Conservation (phyloP, 2,113 vertebrate genomes). For the Mesoclemmys tuberculata region DNA sequence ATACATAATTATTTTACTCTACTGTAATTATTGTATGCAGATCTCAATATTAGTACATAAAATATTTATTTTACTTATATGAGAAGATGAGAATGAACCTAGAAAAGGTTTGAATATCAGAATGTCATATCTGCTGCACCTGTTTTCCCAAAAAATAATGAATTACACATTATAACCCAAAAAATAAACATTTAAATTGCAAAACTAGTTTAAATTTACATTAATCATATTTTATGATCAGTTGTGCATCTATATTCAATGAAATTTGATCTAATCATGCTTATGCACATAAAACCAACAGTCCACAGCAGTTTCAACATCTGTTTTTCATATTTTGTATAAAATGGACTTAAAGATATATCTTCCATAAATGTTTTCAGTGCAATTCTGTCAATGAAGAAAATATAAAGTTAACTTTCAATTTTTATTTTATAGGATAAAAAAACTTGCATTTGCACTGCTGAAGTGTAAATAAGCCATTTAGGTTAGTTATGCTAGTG, state of each 20-base stretch:
- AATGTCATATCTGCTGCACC: conserved; percentile 72
- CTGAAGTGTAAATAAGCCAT: conserved; percentile 57
- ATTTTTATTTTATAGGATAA: conserved; percentile 63
- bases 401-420: conserved; percentile 79
- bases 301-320: conserved; percentile 68
- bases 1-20: conserved; percentile 75
- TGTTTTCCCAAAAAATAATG: conserved; percentile 78
- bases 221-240: conserved; percentile 67
- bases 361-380: conserved; percentile 78
- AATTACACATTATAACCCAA: conserved; percentile 71
- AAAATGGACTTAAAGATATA: conserved; percentile 79
- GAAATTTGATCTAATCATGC: conserved; percentile 70
- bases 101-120: conserved; percentile 67
- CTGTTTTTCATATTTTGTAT: conserved; percentile 75
- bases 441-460: conserved; percentile 73
- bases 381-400: conserved; percentile 79
- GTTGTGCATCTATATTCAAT: conserved; percentile 65
- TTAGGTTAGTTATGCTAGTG: conserved; percentile 41
- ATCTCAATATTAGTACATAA: conserved; percentile 78
- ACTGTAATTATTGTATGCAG: conserved; percentile 74
- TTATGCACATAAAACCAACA: conserved; percentile 79
- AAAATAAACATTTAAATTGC: conserved; percentile 72
- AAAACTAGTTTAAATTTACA: conserved; percentile 77
- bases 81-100: conserved; percentile 68
- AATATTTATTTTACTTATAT: conserved; percentile 73